These are phyloP conservation scores for Phytoseiulus persimilis DNA, from an alignment of 2,888 invertebrate genomes.

Conservation along the genomic window DNA sequence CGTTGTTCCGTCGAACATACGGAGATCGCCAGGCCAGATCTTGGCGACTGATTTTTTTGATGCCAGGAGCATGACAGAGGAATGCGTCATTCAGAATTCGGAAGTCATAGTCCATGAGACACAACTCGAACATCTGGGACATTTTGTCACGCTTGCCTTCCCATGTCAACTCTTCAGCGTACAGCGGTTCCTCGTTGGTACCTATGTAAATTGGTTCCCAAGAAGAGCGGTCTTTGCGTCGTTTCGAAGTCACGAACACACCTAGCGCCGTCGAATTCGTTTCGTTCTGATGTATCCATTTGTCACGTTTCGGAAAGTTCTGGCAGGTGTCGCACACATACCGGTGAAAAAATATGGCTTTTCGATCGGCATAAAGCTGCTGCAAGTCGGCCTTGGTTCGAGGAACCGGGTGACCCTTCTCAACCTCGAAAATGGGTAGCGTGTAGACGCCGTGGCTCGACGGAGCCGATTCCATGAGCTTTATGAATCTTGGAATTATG, in stretches of 20 bases:
- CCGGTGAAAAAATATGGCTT: constrained; percentile 83
- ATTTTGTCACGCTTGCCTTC: constrained; percentile 91
- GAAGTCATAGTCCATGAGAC: constrained; percentile 82
- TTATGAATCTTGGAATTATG: constrained; percentile 44
- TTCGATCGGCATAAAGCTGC: constrained; percentile 63
- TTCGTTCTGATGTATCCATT: constrained; percentile 44
- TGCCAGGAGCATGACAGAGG: constrained; percentile 81
- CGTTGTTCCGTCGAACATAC: constrained; percentile 66
- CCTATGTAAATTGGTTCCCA: constrained; percentile 94
- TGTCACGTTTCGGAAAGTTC: constrained; percentile 50
- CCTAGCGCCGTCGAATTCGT: constrained; percentile 42
- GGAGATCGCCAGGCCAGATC: constrained; percentile 67
- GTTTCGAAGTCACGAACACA: constrained; percentile 55
- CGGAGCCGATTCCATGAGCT: constrained; percentile 40
- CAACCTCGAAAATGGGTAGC: constrained; percentile 76
- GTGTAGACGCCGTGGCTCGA: constrained; percentile 67
- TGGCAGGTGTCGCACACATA: constrained; percentile 80
- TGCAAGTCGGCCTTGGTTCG: constrained; percentile 62
- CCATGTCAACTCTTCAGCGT: constrained; percentile 85
- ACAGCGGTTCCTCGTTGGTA: constrained; percentile 70
- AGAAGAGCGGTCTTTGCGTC: constrained; percentile 48
- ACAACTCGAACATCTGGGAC: constrained; percentile 87
- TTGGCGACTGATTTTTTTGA: constrained; percentile 66
- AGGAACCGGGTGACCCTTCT: constrained; percentile 46
- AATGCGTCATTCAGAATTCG: constrained; percentile 88